Evolutionary conservation across 2,888 invertebrate genomes (phyloP), one percentile per base, ranked within the genome.

Genomic region (Leucania comma): DNA sequence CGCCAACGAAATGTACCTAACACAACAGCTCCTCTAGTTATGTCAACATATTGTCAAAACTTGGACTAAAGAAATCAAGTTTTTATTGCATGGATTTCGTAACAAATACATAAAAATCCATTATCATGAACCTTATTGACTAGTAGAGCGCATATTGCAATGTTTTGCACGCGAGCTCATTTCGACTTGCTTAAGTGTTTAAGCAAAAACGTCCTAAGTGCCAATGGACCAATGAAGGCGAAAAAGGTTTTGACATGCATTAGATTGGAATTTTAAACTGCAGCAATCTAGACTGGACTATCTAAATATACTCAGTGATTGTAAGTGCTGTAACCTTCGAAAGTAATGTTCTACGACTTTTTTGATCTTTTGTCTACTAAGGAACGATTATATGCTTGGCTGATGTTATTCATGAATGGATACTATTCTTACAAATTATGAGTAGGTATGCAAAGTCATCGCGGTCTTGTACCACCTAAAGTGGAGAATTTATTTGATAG

Each of bases 121-220:
- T 83, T 73, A 85, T 76, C 71, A 72, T 69, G 71, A 75, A n/a
- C 74, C 83, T 72, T 57, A 68, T 81, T 84, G 68, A 53, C 65
- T 42, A 85, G 24, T 80, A 62, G 85, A 85, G 69, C 84, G 81
- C 32, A 53, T 65, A 81, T 81, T 66, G 83, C 78, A 78, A 81
- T 73, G 35, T 51, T 60, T 60, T 42, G 50, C 85, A 85, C 85
- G 83, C 85, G 50, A 78, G 20, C 64, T 42, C 51, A 51, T 60
- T 48, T n/a, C 20, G 46, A 48, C 46, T 82, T 83, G 69, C 75
- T 24, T 17, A 82, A 83, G 75, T 68, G 77, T 51, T 54, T 35
- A 24, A 20, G 63, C 50, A 74, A 75, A 75, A 78, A 77, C 57
- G 22, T 9, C 38, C 2, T 53, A 32, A 78, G 51, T 26, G 57